Conservation (phyloP, 92 coral and sea anemone genomes). For the Pocillopora grandis region DNA sequence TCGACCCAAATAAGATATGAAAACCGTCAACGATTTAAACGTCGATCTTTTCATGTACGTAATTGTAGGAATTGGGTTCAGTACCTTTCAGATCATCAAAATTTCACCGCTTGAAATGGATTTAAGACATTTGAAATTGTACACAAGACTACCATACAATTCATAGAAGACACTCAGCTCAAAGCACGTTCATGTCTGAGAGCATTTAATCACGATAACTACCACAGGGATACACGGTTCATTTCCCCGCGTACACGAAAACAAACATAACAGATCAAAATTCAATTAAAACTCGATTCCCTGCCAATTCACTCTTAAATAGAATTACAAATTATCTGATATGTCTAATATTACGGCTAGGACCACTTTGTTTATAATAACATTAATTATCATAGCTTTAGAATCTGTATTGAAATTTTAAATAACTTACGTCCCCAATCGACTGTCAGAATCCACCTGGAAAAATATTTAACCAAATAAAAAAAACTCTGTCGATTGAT, state of each 20-base stretch:
- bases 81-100: too few species aligned
- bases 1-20: too few species aligned
- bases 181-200: background rate
- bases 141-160: background rate
- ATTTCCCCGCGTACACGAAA: background rate
- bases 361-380: background rate
- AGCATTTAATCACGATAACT: background rate
- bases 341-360: background rate
- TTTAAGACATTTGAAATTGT: background rate
- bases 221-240: background rate
- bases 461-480: background rate
- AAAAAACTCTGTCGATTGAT: background rate
- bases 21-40: too few species aligned
- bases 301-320: constrained; percentile 9
- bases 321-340: background rate
- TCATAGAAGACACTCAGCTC: background rate
- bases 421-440: background rate
- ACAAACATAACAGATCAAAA: background rate
- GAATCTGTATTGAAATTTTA: background rate
- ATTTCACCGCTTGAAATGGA: too few species aligned
- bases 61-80: too few species aligned
- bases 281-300: background rate
- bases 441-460: background rate
- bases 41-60: too few species aligned
- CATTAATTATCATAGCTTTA: background rate